A percentile compares a stretch with the other conserved stretches of the same genome.
Evolutionary conservation across 2,888 invertebrate species (phyloP).

Genomic region (Netelia inedita): DNA sequence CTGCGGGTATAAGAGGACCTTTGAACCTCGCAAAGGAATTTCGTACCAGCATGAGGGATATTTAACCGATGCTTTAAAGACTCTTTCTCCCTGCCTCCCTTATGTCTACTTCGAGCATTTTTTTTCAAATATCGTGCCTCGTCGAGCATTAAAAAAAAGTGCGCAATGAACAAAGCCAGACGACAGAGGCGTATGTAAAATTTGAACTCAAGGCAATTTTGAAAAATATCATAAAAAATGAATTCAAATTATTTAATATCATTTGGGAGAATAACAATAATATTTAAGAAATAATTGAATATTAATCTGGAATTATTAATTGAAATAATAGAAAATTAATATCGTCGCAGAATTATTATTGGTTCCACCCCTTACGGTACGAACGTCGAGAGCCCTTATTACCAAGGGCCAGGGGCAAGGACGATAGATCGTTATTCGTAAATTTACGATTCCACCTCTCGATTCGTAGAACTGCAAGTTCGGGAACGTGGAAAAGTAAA

Average conservation of each 20-base stretch:
- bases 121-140: conserved; percentile 20
- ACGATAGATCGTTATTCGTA: conserved; percentile 13
- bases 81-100: neutral
- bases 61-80: conserved; percentile 48
- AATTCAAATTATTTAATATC: no score
- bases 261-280: no score
- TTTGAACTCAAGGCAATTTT: neutral
- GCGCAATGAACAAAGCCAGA: neutral
- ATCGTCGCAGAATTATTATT: neutral
- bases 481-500: neutral
- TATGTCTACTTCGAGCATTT: conserved; percentile 8
- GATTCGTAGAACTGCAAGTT: neutral
- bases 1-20: conserved; percentile 73
- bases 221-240: neutral
- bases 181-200: neutral
- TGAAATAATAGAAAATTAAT: no score
- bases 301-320: no score
- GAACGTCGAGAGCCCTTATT: neutral
- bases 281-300: no score
- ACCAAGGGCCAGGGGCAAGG: neutral
- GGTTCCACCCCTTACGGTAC: neutral
- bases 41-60: conserved; percentile 68
- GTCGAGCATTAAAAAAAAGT: neutral
- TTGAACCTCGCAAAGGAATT: conserved; percentile 79
- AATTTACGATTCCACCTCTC: conserved; percentile 29